Evolutionary conservation across 1,140 invertebrate species (phyloP), one percentile per base, ranked within the genome.

Genomic region (Drosophila micromelanica): DNA sequence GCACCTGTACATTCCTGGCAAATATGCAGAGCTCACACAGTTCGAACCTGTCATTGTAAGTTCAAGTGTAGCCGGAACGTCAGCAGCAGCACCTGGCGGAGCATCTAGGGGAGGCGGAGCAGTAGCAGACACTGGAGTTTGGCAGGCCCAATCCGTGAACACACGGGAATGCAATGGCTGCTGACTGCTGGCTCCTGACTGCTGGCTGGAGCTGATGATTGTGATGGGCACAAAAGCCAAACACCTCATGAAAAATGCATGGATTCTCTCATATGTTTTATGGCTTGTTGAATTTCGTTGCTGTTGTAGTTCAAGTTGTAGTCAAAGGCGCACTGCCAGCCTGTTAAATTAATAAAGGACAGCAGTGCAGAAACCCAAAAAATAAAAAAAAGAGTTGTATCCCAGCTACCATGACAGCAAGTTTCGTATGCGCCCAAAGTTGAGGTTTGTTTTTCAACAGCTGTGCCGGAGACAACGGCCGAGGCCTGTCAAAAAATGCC

Each of bases 221-320:
- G 75, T 70, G 82, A 86, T 79, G 84, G 84, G 82, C 82, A 91
- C 90, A 91, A 91, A 91, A 90, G 90, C 86, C 84, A 91, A 91
- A 82, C 82, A 86, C 70, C 90, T 91, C 73, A 91, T 91, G 90
- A 90, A 91, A 91, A 89, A 91, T 91, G 87, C 86, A 91, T 91
- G 73, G 70, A 48, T 65, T 78, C 70, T 48, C 84, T 90, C 90
- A 90, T 91, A 90, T 91, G 90, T 91, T 91, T 85, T 91, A 89
- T 85, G 82, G 80, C 78, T 81, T 91, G 90, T 91, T 91, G 86
- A 89, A 85, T 85, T 75, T 75, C 72, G 65, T 51, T 64, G 67
- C 72, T 59, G 62, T 64, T 84, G 78, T 80, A 74, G 82, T 81
- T 86, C 82, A 86, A 87, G 84, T 87, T 87, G 84, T 89, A 84